Evolutionary conservation across 2,888 invertebrate species (phyloP).

Genomic region (Dolichopus griseipennis): DNA sequence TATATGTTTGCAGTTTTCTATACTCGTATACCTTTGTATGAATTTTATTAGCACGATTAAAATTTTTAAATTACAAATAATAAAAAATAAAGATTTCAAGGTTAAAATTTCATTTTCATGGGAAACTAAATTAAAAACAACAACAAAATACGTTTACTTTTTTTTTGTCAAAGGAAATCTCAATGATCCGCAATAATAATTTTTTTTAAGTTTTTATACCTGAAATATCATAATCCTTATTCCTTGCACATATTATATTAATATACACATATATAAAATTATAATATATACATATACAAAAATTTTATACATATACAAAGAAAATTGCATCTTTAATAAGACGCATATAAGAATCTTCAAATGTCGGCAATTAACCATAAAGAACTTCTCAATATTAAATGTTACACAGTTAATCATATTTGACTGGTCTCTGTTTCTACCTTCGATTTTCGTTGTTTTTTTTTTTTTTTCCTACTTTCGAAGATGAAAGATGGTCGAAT

Average conservation of each 20-base stretch:
- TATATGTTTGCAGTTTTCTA: too few relatives aligned
- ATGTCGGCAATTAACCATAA: constrained; percentile 3
- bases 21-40: too few relatives aligned
- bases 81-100: too few relatives aligned
- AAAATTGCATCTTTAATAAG: too few relatives aligned
- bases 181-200: background rate
- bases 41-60: too few relatives aligned
- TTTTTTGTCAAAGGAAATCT: background rate
- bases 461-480: background rate
- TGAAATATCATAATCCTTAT: background rate
- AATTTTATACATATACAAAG: background rate
- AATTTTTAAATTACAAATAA: too few relatives aligned
- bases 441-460: background rate
- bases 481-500: background rate
- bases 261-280: too few relatives aligned
- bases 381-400: background rate
- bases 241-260: background rate
- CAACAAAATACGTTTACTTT: too few relatives aligned
- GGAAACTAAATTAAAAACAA: background rate
- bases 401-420: constrained; percentile 6
- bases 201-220: background rate
- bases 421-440: background rate
- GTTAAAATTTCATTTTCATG: background rate
- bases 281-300: background rate
- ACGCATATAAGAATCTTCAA: background rate